Base-by-base conservation (phyloP, 2,888 invertebrate genomes). In the Bombylius discolor region DNA sequence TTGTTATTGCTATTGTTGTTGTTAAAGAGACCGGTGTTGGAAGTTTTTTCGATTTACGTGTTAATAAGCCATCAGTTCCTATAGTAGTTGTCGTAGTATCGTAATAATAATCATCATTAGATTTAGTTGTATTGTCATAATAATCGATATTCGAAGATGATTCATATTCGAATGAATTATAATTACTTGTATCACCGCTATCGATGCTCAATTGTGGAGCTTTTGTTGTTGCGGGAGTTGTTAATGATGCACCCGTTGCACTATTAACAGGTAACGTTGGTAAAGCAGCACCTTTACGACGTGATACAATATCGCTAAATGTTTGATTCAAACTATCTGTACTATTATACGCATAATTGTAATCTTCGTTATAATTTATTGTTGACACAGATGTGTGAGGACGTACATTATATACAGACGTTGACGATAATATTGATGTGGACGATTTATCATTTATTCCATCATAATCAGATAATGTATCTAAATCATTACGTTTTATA, bases 311-410 rank as follows among this genome's bases (percentile, higher is more conserved):
- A 46, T 59, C 60, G 32, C 44, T 53, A n/a, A 56, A 63, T 63
- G 63, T 52, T 48, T 61, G 62, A 64, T 65, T 60, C 63, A 62
- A 70, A 71, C 81, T 83, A 70, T 83, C 84, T 65, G 79, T 80
- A 72, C 83, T 83, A 65, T 79, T 79, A 75, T 84, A 84, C 70
- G 83, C 82, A 70, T 82, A 81, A 70, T 83, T 84, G 68, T 83
- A 83, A 71, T 84, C 81, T 68, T 84, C 82, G 70, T 82, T 83
- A 71, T 82, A 84, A 51, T 68, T 67, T n/a, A 67, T 59, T 32
- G 67, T 66, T 45, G 68, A 56, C 63, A 71, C 67, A 8, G 70
- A 69, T 23, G 68, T 69, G 52, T 68, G 65, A n/a, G 69, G 67
- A 51, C 68, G 62, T 45, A 65, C 60, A 47, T 50, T 51, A 47